Base-by-base conservation (phyloP, 2,113 vertebrate species). In the Clarias macrocephalus region DNA sequence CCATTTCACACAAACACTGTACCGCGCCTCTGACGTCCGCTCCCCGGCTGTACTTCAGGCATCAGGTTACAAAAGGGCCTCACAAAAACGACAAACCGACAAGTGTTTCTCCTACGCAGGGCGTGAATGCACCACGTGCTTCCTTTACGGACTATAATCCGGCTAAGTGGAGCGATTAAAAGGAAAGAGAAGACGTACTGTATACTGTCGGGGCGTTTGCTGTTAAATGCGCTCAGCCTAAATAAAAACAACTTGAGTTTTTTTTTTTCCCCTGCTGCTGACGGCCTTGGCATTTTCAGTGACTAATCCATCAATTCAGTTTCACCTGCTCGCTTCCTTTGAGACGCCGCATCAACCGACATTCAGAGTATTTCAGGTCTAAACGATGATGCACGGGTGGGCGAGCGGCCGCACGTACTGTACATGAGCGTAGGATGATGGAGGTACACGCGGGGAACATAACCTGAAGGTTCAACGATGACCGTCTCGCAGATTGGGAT, bases 211-310 rank as follows among this genome's bases (percentile, higher is more conserved):
- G 11, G n/a, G 21, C 5, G 33, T 73, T 54, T 76, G 73, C 42
- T 91, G 91, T 93, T 93, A 89, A 28, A 89, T 89, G 88, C 88
- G 90, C 85, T 91, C 90, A 91, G 85, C 42, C 89, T 66, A 91
- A 90, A 82, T 88, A 86, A 81, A 87, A 81, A 87, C 91, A 93
- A 94, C 83, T 48, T 48, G 48, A 48, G 48, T 48, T 6, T 7
- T 7, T 48, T 7, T 0, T 48, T 48, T 48, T 48, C 42, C 42
- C 42, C 48, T 12, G 19, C 28, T 73, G 37, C 76, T 62, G 65
- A 30, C 42, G 48, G 84, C 86, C 57, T 82, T 86, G 85, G 83
- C 60, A 87, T 85, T 88, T 83, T 79, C 56, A 66, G 66, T 54
- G 83, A 80, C 92, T 90, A 84, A 90, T 85, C 0, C 60, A 28